These are phyloP conservation scores for Tangara arthus DNA, from an alignment of 2,797 vertebrate species.

Conservation along the genomic window DNA sequence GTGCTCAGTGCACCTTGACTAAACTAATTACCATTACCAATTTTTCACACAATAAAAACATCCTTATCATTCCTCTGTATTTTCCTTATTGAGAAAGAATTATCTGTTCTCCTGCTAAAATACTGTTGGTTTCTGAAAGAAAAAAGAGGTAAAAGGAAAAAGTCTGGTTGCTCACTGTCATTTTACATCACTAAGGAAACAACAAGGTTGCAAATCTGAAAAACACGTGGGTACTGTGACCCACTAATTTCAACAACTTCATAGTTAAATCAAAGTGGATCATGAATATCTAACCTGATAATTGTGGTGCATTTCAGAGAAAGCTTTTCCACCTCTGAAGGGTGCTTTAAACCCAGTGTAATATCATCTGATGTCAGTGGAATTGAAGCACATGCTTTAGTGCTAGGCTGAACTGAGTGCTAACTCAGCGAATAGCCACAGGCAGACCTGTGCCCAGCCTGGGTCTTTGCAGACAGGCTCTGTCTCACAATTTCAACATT, in stretches of 20 bases:
- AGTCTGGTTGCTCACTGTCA: not conserved
- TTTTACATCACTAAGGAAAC: not conserved
- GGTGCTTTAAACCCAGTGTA: not conserved
- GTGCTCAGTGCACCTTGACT: not conserved
- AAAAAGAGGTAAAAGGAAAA: not conserved
- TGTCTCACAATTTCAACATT: not conserved
- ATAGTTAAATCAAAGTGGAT: not conserved
- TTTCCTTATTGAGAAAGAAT: not conserved
- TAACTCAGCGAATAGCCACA: not conserved
- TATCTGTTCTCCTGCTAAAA: not conserved
- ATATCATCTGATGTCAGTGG: not conserved
- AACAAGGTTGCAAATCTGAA: not conserved
- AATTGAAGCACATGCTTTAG: not conserved
- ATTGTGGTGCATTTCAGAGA: not conserved
- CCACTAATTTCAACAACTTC: not conserved
- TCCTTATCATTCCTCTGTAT: not conserved
- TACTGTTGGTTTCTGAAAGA: not conserved
- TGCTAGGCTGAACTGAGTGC: not conserved
- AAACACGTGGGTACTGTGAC: not conserved
- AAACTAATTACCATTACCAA: not conserved
- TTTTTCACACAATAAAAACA: slow-evolving; percentile 2
- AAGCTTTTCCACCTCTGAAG: not conserved
- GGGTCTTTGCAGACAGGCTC: not conserved
- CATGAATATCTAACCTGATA: not conserved
- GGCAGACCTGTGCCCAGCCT: not conserved